Base-by-base conservation (phyloP, 2,797 vertebrate genomes). In the Epinephelus coioides region DNA sequence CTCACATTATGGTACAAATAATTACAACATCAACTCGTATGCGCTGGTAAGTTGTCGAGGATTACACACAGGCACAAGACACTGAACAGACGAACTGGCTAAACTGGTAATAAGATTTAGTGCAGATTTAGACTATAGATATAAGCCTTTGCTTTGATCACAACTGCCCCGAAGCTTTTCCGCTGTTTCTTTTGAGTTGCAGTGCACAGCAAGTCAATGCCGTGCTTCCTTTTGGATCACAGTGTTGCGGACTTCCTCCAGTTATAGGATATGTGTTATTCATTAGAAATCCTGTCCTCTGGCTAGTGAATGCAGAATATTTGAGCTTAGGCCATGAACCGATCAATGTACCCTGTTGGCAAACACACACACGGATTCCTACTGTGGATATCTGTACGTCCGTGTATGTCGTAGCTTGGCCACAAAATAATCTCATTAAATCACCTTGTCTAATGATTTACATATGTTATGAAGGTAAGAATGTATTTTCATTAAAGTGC, bases 211-310 rank as follows among this genome's bases (percentile, higher is more conserved):
- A 73, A 87, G 81, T 92, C 90, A 86, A 47, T 81, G 69, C 69
- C 38, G n/a, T 50, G 59, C 86, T 90, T 88, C 87, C 88, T 91
- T 82, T 86, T 86, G 83, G 84, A 90, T 86, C 79, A 79, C 65
- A 78, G 84, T 79, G 71, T 79, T 87, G 56, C 86, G 84, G 75
- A 88, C 84, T 82, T 90, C 89, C 88, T 89, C 86, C 82, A 86
- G 87, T 89, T 90, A 81, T 74, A 70, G 66, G 85, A 84, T 83
- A 91, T 93, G 88, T 84, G 83, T 93, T 94, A 93, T 92, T 93
- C 82, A 91, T 92, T 88, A 83, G 57, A 81, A 91, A 85, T 81
- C 76, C 69, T 90, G 77, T 89, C 87, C 87, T 90, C 86, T 91
- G 88, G 87, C 88, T 76, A 90, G 25, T 77, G 76, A 87, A 88